Evolutionary conservation across 2,797 vertebrate species (phyloP), one percentile per base, ranked within the genome.

Genomic region (Clarias platycephalus): DNA sequence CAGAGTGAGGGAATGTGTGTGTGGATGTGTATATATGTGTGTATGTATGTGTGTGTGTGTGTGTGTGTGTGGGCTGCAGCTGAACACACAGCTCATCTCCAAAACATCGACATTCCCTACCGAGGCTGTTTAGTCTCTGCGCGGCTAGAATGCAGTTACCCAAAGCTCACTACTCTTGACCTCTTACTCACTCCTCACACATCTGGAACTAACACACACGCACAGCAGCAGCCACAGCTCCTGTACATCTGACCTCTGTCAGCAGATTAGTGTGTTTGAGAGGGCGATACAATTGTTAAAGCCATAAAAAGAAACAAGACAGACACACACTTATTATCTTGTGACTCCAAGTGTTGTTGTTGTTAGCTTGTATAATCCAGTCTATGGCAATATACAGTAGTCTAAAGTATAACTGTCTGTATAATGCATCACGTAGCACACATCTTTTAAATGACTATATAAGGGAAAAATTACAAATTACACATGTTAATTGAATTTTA

Each of bases 71-170:
- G 89, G 81, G 83, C 91, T 93, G 92, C 96, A 97, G 96, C 97
- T 97, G 96, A 97, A 97, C 96, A 97, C 97, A 97, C 95, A 96
- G 88, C 95, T 95, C 94, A 95, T 96, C 95, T 96, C 93, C 95
- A 96, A 97, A 98, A 97, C 97, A 97, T 94, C 93, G 91, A 93
- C 96, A 96, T 96, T 96, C 96, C 96, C 96, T 91, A 94, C 94
- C 85, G 95, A 92, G 94, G 95, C 95, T 97, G 97, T 97, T 98
- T 98, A 97, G 97, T 97, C 97, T 98, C 95, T 95, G 95, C 93
- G 93, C 91, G 92, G 90, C 92, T 90, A 91, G 88, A 92, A 90
- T 87, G 90, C 92, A 95, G 95, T 95, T 95, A 96, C 96, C 96
- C 96, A 94, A 93, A 96, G 95, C 86, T 96, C 94, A 94, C 95